Base-by-base conservation (phyloP, 1,140 invertebrate species). In the Drosophila biarmipes region DNA sequence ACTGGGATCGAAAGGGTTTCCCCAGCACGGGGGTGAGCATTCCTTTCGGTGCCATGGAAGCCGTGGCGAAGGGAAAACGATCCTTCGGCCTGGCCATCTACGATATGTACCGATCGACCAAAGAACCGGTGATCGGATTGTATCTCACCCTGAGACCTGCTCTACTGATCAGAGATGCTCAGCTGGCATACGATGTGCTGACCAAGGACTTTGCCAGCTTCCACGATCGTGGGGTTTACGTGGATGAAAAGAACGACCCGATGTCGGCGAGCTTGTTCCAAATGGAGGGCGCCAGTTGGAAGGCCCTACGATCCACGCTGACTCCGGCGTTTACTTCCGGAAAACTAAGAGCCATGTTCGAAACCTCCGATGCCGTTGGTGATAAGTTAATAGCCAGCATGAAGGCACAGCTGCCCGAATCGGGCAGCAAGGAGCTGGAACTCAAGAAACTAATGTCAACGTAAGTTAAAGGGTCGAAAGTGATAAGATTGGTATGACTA, bases 291-390 rank as follows among this genome's bases (percentile, higher is more conserved):
- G 77, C 90, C 64, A 91, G 63, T 0, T 95, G 94, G 94, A 92
- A 80, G 57, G 72, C 78, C 6, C 53, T 95, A 5, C 89, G 94
- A 17, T 71, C 80, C 0, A 93, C 93, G 71, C 58, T 95, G 0
- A 92, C 93, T 0, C 94, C 94, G 0, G 92, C 93, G 0, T 95
- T 95, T 69, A 94, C 94, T 0, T 92, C 94, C 0, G 93, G 92
- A 7, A 95, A 94, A 78, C 76, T 95, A 3, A 94, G 94, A 73
- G 80, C 74, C 0, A 94, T 95, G 93, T 94, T 94, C 31, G 54
- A 77, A 6, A 89, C 93, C 0, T 64, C 94, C 0, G 77, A 92
- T 24, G 90, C 92, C 8, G 85, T 92, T 34, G 92, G 92, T 6
- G 90, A 93, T 19, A 71, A 80, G 21, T 63, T 94, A 45, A 29